Percentiles rank a stretch among this genome's conserved stretches.
These are phyloP conservation scores for Cinclus mexicanus DNA, from an alignment of 2,113 vertebrate genomes.

Conservation along the genomic window DNA sequence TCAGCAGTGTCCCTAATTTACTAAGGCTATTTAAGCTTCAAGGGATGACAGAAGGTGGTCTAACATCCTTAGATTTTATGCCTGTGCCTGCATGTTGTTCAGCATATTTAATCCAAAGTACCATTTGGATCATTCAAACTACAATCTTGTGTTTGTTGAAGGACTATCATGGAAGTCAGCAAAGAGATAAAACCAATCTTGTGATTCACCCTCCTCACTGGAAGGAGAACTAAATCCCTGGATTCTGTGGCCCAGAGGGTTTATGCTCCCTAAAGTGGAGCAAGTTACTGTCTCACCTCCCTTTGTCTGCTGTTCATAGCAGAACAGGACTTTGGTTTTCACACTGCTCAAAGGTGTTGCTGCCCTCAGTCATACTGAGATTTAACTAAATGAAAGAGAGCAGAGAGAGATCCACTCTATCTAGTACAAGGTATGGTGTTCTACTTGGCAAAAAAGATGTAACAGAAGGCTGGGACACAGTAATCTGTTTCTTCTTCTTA, in stretches of 20 bases:
- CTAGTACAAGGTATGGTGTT: not conserved
- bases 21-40: not conserved
- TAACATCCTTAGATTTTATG: not conserved
- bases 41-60: not conserved
- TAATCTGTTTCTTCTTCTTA: not conserved
- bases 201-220: not conserved
- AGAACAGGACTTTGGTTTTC: not conserved
- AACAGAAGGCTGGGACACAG: not conserved
- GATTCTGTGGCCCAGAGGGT: not conserved
- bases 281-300: not conserved
- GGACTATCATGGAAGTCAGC: not conserved
- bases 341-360: not conserved
- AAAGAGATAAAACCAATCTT: not conserved
- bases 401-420: not conserved
- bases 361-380: not conserved
- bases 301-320: not conserved
- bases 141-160: not conserved
- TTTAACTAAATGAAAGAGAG: not conserved
- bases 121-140: not conserved
- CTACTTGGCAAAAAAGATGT: not conserved
- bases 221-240: not conserved
- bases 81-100: not conserved
- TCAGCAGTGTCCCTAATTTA: not conserved
- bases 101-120: not conserved
- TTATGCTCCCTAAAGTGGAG: not conserved